These are phyloP conservation scores for Palaemon carinicauda DNA, from an alignment of 1,140 invertebrate genomes.

Conservation along the genomic window DNA sequence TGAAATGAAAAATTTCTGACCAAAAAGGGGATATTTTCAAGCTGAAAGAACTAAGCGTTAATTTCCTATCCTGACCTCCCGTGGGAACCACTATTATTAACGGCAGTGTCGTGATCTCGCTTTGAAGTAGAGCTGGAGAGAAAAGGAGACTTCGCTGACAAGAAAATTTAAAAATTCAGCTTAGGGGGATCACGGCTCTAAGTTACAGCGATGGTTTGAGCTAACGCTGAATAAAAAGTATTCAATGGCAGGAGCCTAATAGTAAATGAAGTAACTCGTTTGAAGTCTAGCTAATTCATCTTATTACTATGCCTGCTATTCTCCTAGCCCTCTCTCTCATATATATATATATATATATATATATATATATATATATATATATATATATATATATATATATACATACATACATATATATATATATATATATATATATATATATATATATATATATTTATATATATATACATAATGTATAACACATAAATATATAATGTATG, in stretches of 20 bases:
- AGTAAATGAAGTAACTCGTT: too few species aligned
- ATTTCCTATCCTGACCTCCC: too few species aligned
- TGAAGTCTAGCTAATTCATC: too few species aligned
- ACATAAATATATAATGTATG: conserved; percentile 5
- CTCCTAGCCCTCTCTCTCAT: too few species aligned
- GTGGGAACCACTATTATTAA: neutral
- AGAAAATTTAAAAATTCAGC: neutral
- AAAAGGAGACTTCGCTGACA: neutral
- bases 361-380: neutral
- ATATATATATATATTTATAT: conserved; percentile 1
- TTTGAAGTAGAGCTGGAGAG: neutral
- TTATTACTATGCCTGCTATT: too few species aligned
- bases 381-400: neutral
- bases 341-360: neutral
- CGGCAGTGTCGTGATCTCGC: neutral
- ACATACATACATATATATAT: neutral
- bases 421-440: neutral
- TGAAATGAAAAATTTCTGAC: too few species aligned
- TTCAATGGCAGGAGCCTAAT: neutral
- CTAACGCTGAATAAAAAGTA: neutral
- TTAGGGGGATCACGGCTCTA: too few species aligned
- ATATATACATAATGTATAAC: neutral
- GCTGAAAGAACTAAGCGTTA: too few species aligned
- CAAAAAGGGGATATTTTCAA: too few species aligned
- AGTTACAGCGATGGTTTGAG: neutral